phyloP scores from a whole-genome alignment of 2,888 invertebrate species.

The Protonemura montana region DNA sequence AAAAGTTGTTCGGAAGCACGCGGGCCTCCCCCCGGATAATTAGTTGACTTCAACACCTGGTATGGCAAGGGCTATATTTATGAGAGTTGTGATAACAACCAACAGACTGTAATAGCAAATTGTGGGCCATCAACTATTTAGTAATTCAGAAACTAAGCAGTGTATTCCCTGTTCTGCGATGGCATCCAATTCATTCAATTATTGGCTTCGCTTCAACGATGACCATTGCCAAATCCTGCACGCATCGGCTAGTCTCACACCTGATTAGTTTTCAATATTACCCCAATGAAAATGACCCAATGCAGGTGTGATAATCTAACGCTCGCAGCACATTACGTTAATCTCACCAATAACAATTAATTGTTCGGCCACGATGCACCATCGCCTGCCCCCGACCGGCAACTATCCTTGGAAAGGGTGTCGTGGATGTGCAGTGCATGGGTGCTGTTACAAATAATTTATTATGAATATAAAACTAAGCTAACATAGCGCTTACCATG shows the following conservation, averaged over 20 bases:
- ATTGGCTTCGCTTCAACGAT: background rate
- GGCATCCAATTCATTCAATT: background rate
- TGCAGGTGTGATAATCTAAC: slow-evolving; percentile 7
- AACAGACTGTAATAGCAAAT: background rate
- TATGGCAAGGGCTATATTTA: background rate
- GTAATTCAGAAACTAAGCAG: background rate
- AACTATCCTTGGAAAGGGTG: background rate
- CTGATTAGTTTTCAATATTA: slow-evolving; percentile 5
- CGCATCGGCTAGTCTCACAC: background rate
- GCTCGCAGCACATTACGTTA: background rate
- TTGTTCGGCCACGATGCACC: background rate
- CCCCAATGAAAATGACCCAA: background rate
- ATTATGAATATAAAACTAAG: background rate
- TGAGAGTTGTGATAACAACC: background rate
- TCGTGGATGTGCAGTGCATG: background rate
- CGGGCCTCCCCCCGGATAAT: background rate
- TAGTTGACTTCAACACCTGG: background rate
- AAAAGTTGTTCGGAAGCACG: background rate
- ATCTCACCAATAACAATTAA: background rate
- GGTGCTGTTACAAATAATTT: background rate
- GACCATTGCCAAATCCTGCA: background rate
- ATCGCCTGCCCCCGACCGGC: background rate
- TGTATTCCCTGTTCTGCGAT: background rate
- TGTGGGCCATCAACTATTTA: background rate
- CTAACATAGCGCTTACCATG: background rate